phyloP scores from a whole-genome alignment of 1,140 invertebrate species.

The Latrodectus geometricus region DNA sequence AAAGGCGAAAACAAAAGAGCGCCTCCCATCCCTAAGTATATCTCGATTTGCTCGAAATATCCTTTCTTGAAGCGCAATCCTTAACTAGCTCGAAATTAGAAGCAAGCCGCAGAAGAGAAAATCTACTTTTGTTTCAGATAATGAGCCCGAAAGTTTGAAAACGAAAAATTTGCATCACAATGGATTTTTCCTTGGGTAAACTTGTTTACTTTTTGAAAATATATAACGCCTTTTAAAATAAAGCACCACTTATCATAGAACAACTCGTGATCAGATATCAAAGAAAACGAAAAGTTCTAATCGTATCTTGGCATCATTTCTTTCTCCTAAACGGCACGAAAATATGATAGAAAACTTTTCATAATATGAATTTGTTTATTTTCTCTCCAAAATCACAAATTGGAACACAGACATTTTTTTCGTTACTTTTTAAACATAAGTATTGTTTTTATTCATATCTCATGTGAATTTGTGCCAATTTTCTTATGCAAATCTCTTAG shows the following conservation, averaged over 20 bases:
- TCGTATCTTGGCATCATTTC: background rate
- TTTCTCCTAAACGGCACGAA: background rate
- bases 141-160: conserved; percentile 55
- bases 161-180: conserved; percentile 60
- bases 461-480: too few species aligned
- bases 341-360: background rate
- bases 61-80: conserved; percentile 42
- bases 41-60: conserved; percentile 54
- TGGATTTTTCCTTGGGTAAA: conserved; percentile 36
- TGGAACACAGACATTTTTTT: too few species aligned
- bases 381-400: too few species aligned
- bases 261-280: conserved; percentile 41
- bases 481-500: too few species aligned
- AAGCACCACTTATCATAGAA: conserved; percentile 29
- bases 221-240: conserved; percentile 45
- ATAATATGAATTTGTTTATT: background rate
- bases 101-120: conserved; percentile 59
- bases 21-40: conserved; percentile 42
- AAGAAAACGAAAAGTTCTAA: conserved; percentile 33
- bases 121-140: conserved; percentile 62
- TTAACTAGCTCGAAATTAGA: conserved; percentile 60
- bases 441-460: too few species aligned
- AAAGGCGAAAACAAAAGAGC: conserved; percentile 49
- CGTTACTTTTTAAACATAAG: too few species aligned
- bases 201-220: conserved; percentile 61